phyloP scores from a whole-genome alignment of 2,113 vertebrate genomes.

The Syngnathus scovelli region DNA sequence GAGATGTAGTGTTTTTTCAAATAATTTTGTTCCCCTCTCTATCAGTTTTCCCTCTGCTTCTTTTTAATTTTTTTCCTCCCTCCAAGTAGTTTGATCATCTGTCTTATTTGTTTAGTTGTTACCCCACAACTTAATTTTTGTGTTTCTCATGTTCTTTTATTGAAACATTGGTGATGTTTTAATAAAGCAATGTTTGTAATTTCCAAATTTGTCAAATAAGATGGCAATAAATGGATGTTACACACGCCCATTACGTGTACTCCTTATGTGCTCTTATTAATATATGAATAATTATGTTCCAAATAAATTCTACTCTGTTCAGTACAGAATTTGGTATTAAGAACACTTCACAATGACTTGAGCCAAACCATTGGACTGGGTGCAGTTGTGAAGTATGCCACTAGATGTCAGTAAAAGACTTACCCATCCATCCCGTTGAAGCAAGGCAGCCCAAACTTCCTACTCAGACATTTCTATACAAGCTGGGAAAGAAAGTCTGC shows the following conservation, averaged over 20 bases:
- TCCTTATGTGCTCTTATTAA: not conserved
- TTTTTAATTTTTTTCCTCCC: constrained; percentile 16
- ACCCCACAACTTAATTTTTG: constrained; percentile 56
- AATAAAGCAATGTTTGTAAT: constrained; percentile 68
- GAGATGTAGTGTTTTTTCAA: constrained; percentile 35
- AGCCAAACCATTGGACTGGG: not conserved
- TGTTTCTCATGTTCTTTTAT: constrained; percentile 41
- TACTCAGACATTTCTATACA: no score
- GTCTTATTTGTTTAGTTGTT: constrained; percentile 60
- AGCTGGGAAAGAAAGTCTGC: no score
- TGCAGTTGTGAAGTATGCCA: not conserved
- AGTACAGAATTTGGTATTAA: not conserved
- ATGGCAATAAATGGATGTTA: constrained; percentile 75
- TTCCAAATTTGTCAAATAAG: constrained; percentile 72
- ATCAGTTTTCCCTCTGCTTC: constrained; percentile 35
- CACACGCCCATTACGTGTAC: constrained; percentile 8
- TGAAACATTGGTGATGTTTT: constrained; percentile 60
- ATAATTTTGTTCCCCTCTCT: constrained; percentile 32
- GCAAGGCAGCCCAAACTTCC: no score
- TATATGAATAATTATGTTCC: not conserved
- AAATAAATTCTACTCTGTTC: not conserved
- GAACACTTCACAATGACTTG: not conserved
- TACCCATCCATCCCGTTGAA: not conserved
- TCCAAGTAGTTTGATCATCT: constrained; percentile 38
- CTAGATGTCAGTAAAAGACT: constrained; percentile 39